Evolutionary conservation across 2,113 vertebrate genomes (phyloP), one percentile per base, ranked within the genome.

Genomic region (Pseudorectes ferrugineus): DNA sequence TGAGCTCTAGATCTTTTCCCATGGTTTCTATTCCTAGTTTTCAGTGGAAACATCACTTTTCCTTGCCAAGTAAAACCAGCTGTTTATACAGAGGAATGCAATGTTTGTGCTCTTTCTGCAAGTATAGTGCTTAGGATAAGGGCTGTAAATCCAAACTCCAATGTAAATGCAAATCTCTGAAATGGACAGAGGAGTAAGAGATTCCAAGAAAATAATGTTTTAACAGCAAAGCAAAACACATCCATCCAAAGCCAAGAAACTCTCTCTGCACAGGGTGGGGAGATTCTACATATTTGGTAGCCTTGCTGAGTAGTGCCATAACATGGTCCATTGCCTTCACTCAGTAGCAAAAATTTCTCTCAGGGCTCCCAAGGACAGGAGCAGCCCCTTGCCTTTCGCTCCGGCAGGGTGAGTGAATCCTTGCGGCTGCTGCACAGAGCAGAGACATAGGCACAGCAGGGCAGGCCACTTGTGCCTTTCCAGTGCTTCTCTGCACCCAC

Each of bases 371-470:
- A 0, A 23, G 33, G 12, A 23, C 65, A 59, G 79, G 45, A 40
- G 42, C 12, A 89, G 31, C 25, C 35, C 15, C 43, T 62, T 4
- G 2, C 36, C 11, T 25, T 51, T 62, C 3, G 2, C 21, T 26
- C 52, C 1, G 0, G 19, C 31, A 40, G 55, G 31, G 13, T 4
- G 1, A 68, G 19, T 0, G 0, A 40, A 38, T 29, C 24, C 11
- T 36, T 20, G 2, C 0, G 2, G 36, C 31, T 2, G 0, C 7
- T 9, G 33, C 17, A n/a, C 1, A 2, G 28, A 54, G 38, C 71
- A 83, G 57, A 85, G 55, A 9, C n/a, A 57, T 23, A 29, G 23
- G n/a, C 1, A 3, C 14, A 51, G 51, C 0, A 0, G 13, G 54
- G 26, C 43, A 62, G 54, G 24, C 62, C 18, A 12, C 20, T 24